Percentiles rank a stretch among this genome's conserved stretches.
Evolutionary conservation across 1,140 invertebrate species (phyloP).

Genomic region (Pseudomyrmex pallidus): DNA sequence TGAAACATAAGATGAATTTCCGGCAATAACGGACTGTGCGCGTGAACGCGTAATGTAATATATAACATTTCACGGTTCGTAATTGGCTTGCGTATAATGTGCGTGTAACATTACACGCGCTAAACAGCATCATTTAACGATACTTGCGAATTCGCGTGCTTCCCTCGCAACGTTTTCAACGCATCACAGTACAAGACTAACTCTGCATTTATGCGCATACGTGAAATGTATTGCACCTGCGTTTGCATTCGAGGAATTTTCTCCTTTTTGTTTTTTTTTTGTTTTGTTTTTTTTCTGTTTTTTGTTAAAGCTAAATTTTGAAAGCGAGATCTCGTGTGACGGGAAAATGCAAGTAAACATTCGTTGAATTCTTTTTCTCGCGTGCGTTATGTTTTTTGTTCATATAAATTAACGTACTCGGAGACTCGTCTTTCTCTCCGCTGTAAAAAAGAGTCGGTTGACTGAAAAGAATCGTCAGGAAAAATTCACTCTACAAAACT

Average conservation of each 20-base stretch:
- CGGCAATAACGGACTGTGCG: not conserved
- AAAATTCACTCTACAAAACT: conserved; percentile 21
- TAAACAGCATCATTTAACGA: conserved; percentile 35
- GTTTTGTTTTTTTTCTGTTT: not conserved
- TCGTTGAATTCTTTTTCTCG: conserved; percentile 26
- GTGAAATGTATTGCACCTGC: conserved; percentile 73
- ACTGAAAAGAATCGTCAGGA: conserved; percentile 5
- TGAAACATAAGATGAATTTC: not conserved
- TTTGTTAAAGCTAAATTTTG: conserved; percentile 75
- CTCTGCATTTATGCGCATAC: conserved; percentile 66
- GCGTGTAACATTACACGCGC: conserved; percentile 14
- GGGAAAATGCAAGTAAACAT: conserved; percentile 25
- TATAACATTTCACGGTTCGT: conserved; percentile 23
- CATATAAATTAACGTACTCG: conserved; percentile 36
- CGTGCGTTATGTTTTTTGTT: conserved; percentile 13
- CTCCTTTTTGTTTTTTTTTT: conserved; percentile 10
- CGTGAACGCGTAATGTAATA: conserved; percentile 16
- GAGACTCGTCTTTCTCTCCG: conserved; percentile 30
- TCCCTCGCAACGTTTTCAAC: conserved; percentile 59
- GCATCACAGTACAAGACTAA: conserved; percentile 68
- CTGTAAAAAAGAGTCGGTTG: not conserved
- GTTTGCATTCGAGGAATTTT: conserved; percentile 56
- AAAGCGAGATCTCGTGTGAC: conserved; percentile 66
- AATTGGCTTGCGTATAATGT: conserved; percentile 9
- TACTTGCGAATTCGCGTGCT: conserved; percentile 21